Evolutionary conservation across 2,797 vertebrate species (phyloP), one percentile per base, ranked within the genome.

Genomic region (Ceyx erithaca): DNA sequence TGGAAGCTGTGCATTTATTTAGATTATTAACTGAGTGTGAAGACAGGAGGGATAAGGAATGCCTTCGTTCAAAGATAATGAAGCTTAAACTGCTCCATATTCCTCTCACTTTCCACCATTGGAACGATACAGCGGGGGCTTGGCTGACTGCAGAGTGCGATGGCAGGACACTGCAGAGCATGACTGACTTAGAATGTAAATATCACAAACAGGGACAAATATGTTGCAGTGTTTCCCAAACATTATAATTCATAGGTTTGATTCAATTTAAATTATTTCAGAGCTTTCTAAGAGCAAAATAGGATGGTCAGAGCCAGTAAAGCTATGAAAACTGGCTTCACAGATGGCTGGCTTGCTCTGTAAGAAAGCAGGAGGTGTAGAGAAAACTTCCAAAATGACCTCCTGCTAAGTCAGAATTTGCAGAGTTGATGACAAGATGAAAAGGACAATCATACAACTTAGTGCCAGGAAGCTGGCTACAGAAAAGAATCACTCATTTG

Each of bases 251-350:
- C 61, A 93, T 55, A 10, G 45, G 43, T 81, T 70, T 85, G 40
- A 90, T 88, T 76, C 63, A 94, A 96, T 97, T 96, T 91, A 96
- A 95, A 94, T 87, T 77, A 91, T 87, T 95, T 89, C 94, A 93
- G 54, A 87, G 41, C 58, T 95, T 95, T 76, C 78, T 78, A 90
- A 91, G 75, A 78, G 51, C 43, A 91, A 95, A 95, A 68, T 58
- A 88, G 33, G 69, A n/a, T 19, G 11, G 17, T 61, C 46, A 76
- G 87, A 55, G 43, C 35, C 54, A 70, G 25, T 61, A 91, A 96
- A 95, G 52, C 72, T 81, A 91, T 30, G 64, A 97, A 97, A 97
- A 95, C 80, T 92, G 78, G 19, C 83, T 96, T 96, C 81, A 94
- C 41, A 95, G 81, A 58, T 87, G 85, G 48, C 31, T 96, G 80